Conservation (phyloP, 2,888 invertebrate species). For the Andricus curvator region DNA sequence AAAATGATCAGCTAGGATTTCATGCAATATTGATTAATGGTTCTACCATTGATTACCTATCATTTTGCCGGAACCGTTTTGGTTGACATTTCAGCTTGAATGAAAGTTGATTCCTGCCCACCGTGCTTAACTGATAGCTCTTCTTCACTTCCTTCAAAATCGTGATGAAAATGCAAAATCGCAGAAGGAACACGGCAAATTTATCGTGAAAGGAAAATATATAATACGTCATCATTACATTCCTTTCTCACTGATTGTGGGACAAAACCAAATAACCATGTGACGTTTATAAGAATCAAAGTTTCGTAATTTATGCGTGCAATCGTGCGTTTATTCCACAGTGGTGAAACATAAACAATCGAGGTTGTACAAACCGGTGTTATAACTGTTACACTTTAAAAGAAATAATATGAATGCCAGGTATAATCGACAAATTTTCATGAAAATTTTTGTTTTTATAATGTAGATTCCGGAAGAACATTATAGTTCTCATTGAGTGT, state of each 20-base stretch:
- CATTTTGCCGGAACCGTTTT: too few species aligned
- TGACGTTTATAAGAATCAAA: slow-evolving; percentile 10
- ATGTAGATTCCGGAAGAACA: background rate
- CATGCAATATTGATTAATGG: too few species aligned
- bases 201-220: background rate
- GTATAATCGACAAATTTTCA: background rate
- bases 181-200: background rate
- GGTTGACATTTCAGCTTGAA: too few species aligned
- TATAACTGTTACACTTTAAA: background rate
- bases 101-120: too few species aligned
- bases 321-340: slow-evolving; percentile 24
- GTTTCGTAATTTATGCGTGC: slow-evolving; percentile 38
- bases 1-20: too few species aligned
- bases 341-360: slow-evolving; percentile 1
- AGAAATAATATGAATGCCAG: background rate
- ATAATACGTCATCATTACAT: background rate
- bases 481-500: slow-evolving; percentile 24
- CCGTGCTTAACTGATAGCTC: background rate
- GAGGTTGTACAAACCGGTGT: background rate
- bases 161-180: background rate
- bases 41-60: too few species aligned
- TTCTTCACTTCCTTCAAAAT: background rate
- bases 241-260: background rate
- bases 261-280: slow-evolving; percentile 18
- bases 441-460: background rate